phyloP scores from a whole-genome alignment of 2,888 invertebrate genomes.

The Torymus texanus region DNA sequence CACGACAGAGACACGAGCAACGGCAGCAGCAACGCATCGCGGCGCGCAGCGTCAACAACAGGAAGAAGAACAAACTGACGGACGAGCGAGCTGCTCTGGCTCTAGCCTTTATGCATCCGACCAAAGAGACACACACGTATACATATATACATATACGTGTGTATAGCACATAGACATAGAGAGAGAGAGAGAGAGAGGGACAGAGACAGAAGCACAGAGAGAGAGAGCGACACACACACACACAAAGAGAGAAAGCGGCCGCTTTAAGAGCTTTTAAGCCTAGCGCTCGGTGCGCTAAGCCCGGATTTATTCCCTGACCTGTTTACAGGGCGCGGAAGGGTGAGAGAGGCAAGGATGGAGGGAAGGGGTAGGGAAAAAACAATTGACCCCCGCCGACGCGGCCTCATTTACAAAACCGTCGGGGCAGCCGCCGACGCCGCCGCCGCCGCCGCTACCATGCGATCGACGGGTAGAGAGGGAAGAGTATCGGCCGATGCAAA shows the following conservation, averaged over 20 bases:
- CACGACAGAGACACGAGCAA: neutral
- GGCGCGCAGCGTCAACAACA: neutral
- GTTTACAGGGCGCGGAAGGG: conserved; percentile 59
- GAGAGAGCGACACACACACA: conserved; percentile 46
- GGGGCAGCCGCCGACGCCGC: too few relatives aligned
- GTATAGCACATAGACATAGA: neutral
- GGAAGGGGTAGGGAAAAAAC: conserved; percentile 59
- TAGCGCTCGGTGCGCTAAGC: conserved; percentile 62
- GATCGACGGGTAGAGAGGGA: neutral
- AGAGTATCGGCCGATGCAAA: conserved; percentile 20
- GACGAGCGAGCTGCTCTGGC: too few relatives aligned
- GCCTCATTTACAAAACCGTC: conserved; percentile 28
- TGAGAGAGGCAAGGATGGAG: too few relatives aligned
- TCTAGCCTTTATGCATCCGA: too few relatives aligned
- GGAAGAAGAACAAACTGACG: too few relatives aligned
- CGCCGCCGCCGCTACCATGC: too few relatives aligned
- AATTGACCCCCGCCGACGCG: conserved; percentile 62
- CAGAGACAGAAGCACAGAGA: conserved; percentile 48
- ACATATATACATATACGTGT: neutral
- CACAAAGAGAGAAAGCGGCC: conserved; percentile 55
- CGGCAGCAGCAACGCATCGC: neutral
- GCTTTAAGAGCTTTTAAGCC: conserved; percentile 71
- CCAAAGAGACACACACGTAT: too few relatives aligned
- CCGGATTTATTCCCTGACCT: conserved; percentile 69
- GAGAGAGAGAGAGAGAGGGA: conserved; percentile 40